Evolutionary conservation across 2,888 invertebrate species (phyloP).

Genomic region (Ferrisia virgata): DNA sequence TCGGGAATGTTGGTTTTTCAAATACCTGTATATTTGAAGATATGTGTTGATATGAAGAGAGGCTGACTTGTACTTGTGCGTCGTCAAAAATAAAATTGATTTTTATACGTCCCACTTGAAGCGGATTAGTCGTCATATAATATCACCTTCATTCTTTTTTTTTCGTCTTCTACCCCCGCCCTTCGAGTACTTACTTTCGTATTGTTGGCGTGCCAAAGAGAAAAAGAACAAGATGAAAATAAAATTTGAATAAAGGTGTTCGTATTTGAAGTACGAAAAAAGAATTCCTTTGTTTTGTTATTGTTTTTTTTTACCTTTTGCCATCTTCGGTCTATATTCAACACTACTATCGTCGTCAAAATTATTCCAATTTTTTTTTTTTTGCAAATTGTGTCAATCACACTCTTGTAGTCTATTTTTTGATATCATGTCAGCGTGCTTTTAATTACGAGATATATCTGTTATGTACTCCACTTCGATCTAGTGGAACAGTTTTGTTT

Average conservation of each 20-base stretch:
- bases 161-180: background rate
- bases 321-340: background rate
- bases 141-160: background rate
- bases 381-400: background rate
- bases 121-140: background rate
- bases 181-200: background rate
- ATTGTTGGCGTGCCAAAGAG: background rate
- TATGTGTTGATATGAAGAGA: background rate
- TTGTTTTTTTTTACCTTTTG: background rate
- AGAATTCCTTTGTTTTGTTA: background rate
- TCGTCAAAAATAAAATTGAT: background rate
- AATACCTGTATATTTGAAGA: background rate
- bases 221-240: background rate
- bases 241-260: background rate
- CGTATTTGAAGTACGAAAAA: background rate
- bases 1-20: background rate
- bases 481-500: background rate
- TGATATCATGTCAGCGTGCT: background rate
- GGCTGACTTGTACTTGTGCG: background rate
- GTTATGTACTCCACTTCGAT: background rate
- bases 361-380: background rate
- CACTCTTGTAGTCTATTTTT: background rate
- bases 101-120: background rate
- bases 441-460: background rate
- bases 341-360: background rate